These are phyloP conservation scores for Andrena bucephala DNA, from an alignment of 2,888 invertebrate genomes.

Conservation along the genomic window DNA sequence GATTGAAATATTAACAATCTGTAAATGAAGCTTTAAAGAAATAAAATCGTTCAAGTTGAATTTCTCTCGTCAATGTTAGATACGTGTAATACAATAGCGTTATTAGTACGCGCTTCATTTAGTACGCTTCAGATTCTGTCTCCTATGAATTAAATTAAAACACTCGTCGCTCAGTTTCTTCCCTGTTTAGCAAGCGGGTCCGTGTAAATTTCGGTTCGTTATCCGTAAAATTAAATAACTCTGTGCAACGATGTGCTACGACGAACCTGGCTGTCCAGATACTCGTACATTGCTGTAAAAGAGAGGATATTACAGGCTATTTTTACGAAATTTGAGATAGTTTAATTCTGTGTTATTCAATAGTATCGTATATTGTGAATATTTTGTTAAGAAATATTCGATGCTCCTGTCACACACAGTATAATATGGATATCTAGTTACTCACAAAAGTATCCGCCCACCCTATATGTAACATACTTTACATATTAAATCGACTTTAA, in stretches of 20 bases:
- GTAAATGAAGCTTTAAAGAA: background rate
- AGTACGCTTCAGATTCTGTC: conserved; percentile 37
- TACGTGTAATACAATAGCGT: background rate
- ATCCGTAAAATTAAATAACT: conserved; percentile 68
- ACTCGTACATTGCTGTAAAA: background rate
- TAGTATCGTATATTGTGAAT: no score
- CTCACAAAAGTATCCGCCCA: no score
- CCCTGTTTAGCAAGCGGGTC: conserved; percentile 47
- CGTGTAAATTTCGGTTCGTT: conserved; percentile 69
- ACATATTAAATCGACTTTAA: no score
- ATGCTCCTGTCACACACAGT: no score
- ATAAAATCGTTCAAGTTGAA: background rate
- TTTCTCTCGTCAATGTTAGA: background rate
- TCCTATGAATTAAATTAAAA: conserved; percentile 57
- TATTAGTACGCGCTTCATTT: conserved; percentile 27
- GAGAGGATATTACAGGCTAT: background rate
- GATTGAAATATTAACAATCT: background rate
- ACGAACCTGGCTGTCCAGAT: background rate
- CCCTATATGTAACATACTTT: no score
- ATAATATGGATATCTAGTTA: no score
- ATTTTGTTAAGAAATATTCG: no score
- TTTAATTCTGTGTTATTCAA: no score
- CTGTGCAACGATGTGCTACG: conserved; percentile 35
- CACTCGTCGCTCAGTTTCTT: conserved; percentile 2
- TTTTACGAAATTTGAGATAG: background rate